Conservation (phyloP, 2,797 vertebrate genomes). For the Sarcophilus harrisii region DNA sequence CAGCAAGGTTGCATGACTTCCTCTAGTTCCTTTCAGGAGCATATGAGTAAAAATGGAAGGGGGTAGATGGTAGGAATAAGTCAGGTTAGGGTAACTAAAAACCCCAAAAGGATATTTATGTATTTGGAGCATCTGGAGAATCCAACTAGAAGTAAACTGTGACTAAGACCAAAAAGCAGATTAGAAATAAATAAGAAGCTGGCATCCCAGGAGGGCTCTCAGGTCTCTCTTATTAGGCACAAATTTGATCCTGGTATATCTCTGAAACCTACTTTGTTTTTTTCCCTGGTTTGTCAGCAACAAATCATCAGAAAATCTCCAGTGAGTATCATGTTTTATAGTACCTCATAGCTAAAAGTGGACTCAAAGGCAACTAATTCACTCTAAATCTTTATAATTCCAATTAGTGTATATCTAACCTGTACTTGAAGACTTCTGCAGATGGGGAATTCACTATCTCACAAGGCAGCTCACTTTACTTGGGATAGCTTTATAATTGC, state of each 20-base stretch:
- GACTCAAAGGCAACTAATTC: not conserved
- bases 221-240: not conserved
- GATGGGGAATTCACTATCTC: not conserved
- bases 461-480: not conserved
- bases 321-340: not conserved
- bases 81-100: not conserved
- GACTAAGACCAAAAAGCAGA: not conserved
- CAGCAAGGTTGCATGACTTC: not conserved
- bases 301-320: not conserved
- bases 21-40: not conserved
- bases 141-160: not conserved
- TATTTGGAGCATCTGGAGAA: not conserved
- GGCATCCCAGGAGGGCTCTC: not conserved
- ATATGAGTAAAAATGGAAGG: not conserved
- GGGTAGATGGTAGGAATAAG: not conserved
- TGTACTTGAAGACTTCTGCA: not conserved
- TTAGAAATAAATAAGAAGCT: not conserved
- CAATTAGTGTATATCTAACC: not conserved
- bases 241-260: not conserved
- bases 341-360: not conserved
- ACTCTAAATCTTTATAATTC: not conserved
- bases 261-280: not conserved
- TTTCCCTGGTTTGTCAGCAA: not conserved
- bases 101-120: not conserved
- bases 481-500: not conserved